Base-by-base conservation (phyloP, 2,797 vertebrate species). In the Vipera ursinii region DNA sequence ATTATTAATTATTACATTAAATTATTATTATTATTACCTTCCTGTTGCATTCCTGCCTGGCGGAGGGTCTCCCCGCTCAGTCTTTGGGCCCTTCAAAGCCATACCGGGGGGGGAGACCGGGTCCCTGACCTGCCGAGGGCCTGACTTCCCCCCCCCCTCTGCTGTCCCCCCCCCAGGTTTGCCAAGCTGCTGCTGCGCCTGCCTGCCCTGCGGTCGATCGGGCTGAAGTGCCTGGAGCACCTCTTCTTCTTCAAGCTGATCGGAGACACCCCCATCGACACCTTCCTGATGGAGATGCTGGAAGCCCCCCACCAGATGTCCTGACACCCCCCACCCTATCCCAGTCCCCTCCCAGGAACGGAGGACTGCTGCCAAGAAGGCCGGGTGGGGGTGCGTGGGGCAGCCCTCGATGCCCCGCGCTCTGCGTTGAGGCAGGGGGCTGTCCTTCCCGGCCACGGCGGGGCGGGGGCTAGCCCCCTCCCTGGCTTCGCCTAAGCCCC, bases 191-290 rank as follows among this genome's bases (percentile, higher is more conserved):
- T 99, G 92, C 98, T 99, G 13, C 98, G 99, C 53, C 98, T 99
- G 87, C 99, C 99, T 0, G 99, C 99, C 38, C 98, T 99, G 93
- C 98, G 99, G 93, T 99, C 99, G 95, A 98, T 99, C 4, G 98
- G 99, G 93, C 97, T 99, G 6, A 99, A 99, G 96, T 99, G 99
- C 96, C 97, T 99, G 96, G 99, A 99, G 97, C 99, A 99, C 96
- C 98, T 99, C 95, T 99, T 99, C 97, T 99, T 99, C 97, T 99
- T 99, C 96, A 99, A 99, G 97, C 98, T 99, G 95, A 99, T 99
- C 6, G 99, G 99, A 0, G 99, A 99, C 97, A 99, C 99, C 56
- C 99, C 94, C 32, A 99, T 99, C 1, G 99, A 99, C 98, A 99
- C 98, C 95, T 99, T 99, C 97, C 98, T 99, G 93, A 99, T 99